These are phyloP conservation scores for Microtus richardsoni DNA, from an alignment of 2,113 vertebrate species.

Conservation along the genomic window DNA sequence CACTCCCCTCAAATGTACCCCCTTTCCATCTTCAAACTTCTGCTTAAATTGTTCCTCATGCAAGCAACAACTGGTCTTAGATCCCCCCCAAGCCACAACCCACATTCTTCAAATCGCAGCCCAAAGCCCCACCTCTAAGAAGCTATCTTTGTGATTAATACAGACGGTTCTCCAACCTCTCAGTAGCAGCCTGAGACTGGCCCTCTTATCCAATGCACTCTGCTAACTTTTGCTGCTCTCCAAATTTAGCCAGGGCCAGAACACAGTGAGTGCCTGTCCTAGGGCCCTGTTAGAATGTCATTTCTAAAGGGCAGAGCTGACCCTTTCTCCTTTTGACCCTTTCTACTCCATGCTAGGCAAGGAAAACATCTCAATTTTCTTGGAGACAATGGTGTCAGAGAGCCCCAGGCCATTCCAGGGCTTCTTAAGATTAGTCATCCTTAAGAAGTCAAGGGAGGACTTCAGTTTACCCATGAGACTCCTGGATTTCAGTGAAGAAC, in stretches of 20 bases:
- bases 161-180: conserved; percentile 24
- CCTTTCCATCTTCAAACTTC: neutral
- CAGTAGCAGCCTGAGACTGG: neutral
- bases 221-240: conserved; percentile 41
- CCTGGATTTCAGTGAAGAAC: neutral
- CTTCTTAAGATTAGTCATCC: neutral
- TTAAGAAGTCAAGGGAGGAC: neutral
- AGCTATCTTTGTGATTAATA: conserved; percentile 74
- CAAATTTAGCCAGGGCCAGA: conserved; percentile 34
- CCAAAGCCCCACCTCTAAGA: conserved; percentile 67
- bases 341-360: neutral
- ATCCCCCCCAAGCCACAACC: conserved; percentile 61
- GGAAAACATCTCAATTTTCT: neutral
- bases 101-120: conserved; percentile 73
- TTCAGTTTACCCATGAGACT: neutral
- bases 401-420: neutral
- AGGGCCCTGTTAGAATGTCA: neutral
- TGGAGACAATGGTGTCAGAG: neutral
- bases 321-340: neutral
- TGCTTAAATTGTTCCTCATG: neutral
- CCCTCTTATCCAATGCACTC: neutral
- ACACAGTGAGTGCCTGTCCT: neutral
- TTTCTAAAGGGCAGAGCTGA: neutral
- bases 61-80: conserved; percentile 72
- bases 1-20: neutral